Conservation (phyloP, 2,888 invertebrate species). For the Laspeyria flexula region DNA sequence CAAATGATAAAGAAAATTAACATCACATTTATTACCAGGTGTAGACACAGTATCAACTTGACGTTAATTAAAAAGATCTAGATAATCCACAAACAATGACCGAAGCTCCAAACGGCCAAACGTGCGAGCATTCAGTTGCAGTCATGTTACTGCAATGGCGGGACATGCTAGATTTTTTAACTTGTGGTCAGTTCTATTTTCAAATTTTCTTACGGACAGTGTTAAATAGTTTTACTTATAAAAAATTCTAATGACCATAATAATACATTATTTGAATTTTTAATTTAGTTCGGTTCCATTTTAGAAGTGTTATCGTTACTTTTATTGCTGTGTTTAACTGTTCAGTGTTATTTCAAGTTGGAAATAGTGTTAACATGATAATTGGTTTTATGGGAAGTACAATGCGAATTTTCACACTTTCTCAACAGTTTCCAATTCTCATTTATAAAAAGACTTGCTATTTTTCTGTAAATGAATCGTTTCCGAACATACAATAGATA, state of each 20-base stretch:
- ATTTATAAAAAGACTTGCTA: neutral
- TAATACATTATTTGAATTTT: neutral
- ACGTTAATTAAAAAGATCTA: conserved; percentile 56
- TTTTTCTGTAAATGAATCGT: neutral
- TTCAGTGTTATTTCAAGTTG: conserved; percentile 23
- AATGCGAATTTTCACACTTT: conserved; percentile 28
- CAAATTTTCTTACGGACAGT: conserved; percentile 18
- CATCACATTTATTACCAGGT: conserved; percentile 19
- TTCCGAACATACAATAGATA: neutral
- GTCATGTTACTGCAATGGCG: conserved; percentile 81
- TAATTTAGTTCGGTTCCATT: conserved; percentile 9
- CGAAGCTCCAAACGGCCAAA: conserved; percentile 64
- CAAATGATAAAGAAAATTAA: conserved; percentile 24
- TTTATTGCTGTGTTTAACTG: conserved; percentile 26
- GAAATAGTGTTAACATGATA: conserved; percentile 18
- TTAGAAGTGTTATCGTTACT: conserved; percentile 20
- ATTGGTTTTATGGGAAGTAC: conserved; percentile 19
- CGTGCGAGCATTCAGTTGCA: conserved; percentile 75
- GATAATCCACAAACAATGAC: conserved; percentile 67
- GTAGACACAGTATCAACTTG: conserved; percentile 26
- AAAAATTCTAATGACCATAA: neutral
- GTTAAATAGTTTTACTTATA: conserved; percentile 16
- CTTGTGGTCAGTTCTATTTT: conserved; percentile 73
- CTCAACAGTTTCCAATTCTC: conserved; percentile 8
- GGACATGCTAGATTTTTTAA: conserved; percentile 81